phyloP scores from a whole-genome alignment of 2,797 vertebrate species.

The Lepidocolaptes lacrymiger region DNA sequence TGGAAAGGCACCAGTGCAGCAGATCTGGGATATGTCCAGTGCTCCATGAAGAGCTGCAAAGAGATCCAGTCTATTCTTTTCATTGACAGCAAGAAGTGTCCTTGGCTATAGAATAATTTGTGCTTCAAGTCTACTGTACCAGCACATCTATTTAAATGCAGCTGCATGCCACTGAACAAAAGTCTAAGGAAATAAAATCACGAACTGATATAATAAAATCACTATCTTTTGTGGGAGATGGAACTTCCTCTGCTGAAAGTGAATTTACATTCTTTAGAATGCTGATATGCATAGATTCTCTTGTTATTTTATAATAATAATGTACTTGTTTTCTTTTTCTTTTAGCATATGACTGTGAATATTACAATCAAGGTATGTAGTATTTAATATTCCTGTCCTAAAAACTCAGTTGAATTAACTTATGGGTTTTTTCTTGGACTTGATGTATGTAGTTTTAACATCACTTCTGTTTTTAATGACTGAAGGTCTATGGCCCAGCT shows the following conservation, averaged over 20 bases:
- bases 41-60: neutral
- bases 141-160: neutral
- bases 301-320: neutral
- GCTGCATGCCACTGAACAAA: neutral
- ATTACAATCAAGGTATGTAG: conserved; percentile 95
- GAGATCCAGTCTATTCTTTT: neutral
- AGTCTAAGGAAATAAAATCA: neutral
- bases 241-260: neutral
- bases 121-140: neutral
- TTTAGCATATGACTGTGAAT: conserved; percentile 96
- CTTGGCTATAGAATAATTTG: neutral
- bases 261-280: neutral
- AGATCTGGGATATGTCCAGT: neutral
- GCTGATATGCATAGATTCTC: neutral
- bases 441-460: neutral
- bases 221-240: neutral
- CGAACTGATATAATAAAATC: neutral
- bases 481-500: neutral
- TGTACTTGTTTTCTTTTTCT: conserved; percentile 52
- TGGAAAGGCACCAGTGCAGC: neutral
- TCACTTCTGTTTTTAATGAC: neutral
- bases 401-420: neutral
- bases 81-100: neutral
- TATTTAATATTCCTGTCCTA: neutral
- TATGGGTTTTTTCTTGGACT: neutral